phyloP scores from a whole-genome alignment of 2,113 vertebrate genomes.

The Scatophagus argus region DNA sequence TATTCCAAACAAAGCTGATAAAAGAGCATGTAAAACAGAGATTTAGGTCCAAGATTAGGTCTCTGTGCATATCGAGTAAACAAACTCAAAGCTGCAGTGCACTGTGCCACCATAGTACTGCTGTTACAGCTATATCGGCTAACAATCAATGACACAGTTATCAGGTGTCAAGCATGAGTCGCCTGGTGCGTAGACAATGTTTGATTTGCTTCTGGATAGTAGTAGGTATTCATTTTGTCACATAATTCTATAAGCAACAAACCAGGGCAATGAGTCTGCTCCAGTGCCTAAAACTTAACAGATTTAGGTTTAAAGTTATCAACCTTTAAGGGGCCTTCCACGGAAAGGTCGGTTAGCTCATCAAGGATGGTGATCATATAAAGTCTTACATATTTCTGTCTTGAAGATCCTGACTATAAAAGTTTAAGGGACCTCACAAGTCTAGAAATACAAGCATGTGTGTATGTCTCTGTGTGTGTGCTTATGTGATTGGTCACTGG shows the following conservation, averaged over 20 bases:
- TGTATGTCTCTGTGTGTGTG: constrained; percentile 9
- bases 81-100: constrained; percentile 36
- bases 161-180: constrained; percentile 28
- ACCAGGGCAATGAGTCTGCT: neutral
- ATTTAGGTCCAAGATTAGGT: constrained; percentile 4
- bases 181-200: constrained; percentile 30
- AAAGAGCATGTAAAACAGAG: constrained; percentile 23
- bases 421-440: neutral
- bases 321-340: neutral
- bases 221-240: neutral
- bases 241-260: neutral
- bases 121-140: constrained; percentile 17
- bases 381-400: too few relatives aligned
- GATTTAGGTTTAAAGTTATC: neutral
- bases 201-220: neutral
- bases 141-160: constrained; percentile 41
- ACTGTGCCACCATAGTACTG: neutral
- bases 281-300: too few relatives aligned
- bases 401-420: too few relatives aligned
- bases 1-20: constrained; percentile 41
- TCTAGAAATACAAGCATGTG: neutral
- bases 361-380: too few relatives aligned
- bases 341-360: neutral
- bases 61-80: constrained; percentile 16
- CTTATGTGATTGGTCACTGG: constrained; percentile 18